Base-by-base conservation (phyloP, 2,797 vertebrate genomes). In the Pangasius larnaudii region DNA sequence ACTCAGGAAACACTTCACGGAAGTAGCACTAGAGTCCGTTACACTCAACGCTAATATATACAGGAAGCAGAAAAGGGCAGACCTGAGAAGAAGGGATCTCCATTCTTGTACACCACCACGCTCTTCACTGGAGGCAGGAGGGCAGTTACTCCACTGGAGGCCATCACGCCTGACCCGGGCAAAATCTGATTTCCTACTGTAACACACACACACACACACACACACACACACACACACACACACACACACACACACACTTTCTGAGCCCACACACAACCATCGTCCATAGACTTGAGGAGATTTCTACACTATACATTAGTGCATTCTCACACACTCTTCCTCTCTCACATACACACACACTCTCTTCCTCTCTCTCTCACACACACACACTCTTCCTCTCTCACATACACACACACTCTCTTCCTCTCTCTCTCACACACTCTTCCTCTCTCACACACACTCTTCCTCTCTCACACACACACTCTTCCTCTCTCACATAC, bases 41-140 rank as follows among this genome's bases (percentile, higher is more conserved):
- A 36, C 30, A 2, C 78, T 83, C 59, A 1, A 13, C 24, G 36
- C 69, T 69, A 67, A 69, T 69, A 46, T 69, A 69, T 13, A 69
- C 63, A 84, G 81, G 81, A 83, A 14, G 61, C 2, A 65, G 46
- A 51, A 7, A 59, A 14, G 27, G 7, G 19, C 89, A 42, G 42
- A 91, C 91, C 91, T 0, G 90, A 92, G 93, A 95, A 97, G 94
- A 97, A 98, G 63, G 96, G 95, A 92, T 99, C 98, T 11, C 98
- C 97, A 0, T 99, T 99, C 92, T 94, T 96, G 91, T 96, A 97
- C n/a, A 98, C 95, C 90, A 97, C 87, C 92, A 98, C 96, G 0
- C 92, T 97, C 92, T 96, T 98, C 87, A 97, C 97, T 0, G 94
- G 95, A 59, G 96, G 96, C 27, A 94, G 75, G 0, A 94, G 89